Conservation (phyloP, 2,888 invertebrate genomes). For the Bellardia pandia region DNA sequence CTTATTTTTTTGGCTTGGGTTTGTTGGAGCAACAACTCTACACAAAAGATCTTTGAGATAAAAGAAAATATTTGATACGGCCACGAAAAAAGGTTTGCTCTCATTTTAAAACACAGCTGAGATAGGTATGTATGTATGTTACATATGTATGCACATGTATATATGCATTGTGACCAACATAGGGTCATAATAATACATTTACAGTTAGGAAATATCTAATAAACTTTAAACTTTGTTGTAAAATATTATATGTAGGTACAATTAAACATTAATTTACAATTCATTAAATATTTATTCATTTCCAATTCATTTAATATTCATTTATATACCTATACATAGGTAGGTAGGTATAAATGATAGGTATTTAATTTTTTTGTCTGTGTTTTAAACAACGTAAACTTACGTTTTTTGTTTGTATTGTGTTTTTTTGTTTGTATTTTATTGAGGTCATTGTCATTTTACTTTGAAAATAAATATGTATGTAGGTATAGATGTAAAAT, state of each 20-base stretch:
- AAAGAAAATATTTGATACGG: neutral
- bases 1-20: neutral
- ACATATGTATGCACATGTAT: no score
- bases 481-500: neutral
- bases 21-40: neutral
- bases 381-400: neutral
- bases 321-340: no score
- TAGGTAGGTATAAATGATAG: no score
- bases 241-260: no score
- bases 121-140: neutral
- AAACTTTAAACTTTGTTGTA: neutral
- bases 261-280: no score
- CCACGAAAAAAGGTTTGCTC: neutral
- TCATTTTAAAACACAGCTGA: neutral
- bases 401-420: neutral
- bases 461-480: slow-evolving; percentile 65
- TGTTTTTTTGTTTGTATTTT: slow-evolving; percentile 15
- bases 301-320: no score
- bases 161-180: neutral
- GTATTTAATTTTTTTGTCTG: no score
- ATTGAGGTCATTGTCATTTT: slow-evolving; percentile 68
- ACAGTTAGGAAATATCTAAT: neutral
- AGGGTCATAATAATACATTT: neutral
- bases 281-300: no score
- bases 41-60: neutral